A percentile compares a stretch with the other conserved stretches of the same genome.
Conservation (phyloP, 2,888 invertebrate genomes). For the Cantharis rustica region DNA sequence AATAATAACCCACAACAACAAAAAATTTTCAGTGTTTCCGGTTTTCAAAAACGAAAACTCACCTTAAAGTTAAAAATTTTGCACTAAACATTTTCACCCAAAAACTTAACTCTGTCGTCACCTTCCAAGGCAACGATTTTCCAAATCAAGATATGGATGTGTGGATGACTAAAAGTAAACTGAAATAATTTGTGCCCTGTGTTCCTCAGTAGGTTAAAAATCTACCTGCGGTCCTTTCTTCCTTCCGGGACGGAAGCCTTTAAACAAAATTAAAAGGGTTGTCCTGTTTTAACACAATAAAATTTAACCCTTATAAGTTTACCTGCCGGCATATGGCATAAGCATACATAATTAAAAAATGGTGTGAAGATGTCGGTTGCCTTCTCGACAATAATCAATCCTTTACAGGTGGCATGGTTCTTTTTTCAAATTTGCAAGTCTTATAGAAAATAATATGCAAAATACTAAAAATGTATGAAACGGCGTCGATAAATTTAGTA, state of each 20-base stretch:
- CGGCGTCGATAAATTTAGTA: background rate
- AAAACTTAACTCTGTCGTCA: background rate
- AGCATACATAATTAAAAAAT: conserved; percentile 24
- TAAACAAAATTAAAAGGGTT: conserved; percentile 50
- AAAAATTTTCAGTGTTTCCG: background rate
- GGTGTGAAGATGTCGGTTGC: background rate
- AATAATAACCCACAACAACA: too few relatives aligned
- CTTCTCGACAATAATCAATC: background rate
- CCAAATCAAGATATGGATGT: conserved; percentile 39
- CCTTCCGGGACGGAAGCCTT: conserved; percentile 52
- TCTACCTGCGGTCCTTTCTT: conserved; percentile 56
- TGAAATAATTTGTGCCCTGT: conserved; percentile 50
- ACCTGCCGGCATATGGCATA: conserved; percentile 52
- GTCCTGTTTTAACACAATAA: conserved; percentile 50
- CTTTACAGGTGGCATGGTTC: background rate
- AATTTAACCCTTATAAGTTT: conserved; percentile 45
- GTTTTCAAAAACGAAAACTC: background rate
- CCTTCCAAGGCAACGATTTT: background rate
- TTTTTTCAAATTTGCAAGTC: background rate
- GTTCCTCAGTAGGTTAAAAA: conserved; percentile 46
- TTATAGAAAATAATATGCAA: background rate
- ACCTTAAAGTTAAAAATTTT: background rate
- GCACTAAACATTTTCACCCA: background rate
- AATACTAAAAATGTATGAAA: background rate
- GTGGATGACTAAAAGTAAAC: conserved; percentile 50